Evolutionary conservation across 2,797 vertebrate genomes (phyloP).

Genomic region (Chaenodraco wilsoni): DNA sequence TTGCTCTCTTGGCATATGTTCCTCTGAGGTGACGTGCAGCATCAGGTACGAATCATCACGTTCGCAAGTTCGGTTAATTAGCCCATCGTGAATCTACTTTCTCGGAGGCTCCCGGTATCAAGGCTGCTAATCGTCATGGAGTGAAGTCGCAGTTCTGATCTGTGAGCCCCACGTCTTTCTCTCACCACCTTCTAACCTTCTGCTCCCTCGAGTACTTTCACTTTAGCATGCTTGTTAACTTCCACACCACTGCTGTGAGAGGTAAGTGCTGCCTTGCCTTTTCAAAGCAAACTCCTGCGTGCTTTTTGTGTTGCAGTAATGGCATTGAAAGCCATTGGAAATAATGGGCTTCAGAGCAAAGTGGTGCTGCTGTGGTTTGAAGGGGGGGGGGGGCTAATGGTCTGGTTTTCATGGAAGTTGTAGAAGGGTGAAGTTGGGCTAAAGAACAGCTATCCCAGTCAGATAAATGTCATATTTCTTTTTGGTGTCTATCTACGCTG

Average conservation of each 20-base stretch:
- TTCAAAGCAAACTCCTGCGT: conserved; percentile 5
- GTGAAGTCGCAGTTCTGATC: conserved; percentile 29
- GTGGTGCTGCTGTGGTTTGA: too few species aligned
- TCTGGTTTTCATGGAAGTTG: too few species aligned
- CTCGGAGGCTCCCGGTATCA: conserved; percentile 25
- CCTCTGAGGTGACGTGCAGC: conserved; percentile 10
- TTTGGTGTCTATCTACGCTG: too few species aligned
- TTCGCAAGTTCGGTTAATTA: conserved; percentile 59
- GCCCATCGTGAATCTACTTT: conserved; percentile 20
- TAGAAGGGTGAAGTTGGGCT: too few species aligned
- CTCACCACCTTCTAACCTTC: background rate
- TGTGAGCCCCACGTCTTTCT: background rate
- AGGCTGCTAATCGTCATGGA: conserved; percentile 49
- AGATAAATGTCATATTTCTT: too few species aligned
- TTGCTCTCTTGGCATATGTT: conserved; percentile 9
- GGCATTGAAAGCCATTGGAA: too few species aligned
- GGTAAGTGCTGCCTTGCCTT: background rate
- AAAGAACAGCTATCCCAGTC: too few species aligned
- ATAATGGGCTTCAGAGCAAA: too few species aligned
- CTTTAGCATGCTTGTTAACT: background rate
- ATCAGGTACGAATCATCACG: conserved; percentile 52
- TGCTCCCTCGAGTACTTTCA: background rate
- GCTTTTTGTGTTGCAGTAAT: too few species aligned
- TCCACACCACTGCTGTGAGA: background rate
- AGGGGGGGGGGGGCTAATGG: too few species aligned